Evolutionary conservation across 2,797 vertebrate genomes (phyloP).

Genomic region (Falco naumanni): DNA sequence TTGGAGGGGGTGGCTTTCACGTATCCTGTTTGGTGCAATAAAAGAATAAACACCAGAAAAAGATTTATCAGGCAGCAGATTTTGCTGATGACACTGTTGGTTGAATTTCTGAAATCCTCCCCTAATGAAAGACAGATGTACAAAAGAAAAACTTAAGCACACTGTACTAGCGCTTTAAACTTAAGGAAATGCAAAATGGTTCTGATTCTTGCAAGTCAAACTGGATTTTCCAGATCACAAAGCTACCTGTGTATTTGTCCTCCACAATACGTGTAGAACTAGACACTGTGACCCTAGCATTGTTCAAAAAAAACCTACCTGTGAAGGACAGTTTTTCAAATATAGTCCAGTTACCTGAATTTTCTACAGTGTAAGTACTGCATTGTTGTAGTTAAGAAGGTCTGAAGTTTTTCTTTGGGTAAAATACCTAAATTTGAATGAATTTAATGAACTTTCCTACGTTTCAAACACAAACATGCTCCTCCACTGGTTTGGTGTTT

Average conservation of each 20-base stretch:
- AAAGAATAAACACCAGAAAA: conserved; percentile 40
- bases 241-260: neutral
- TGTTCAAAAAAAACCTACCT: neutral
- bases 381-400: neutral
- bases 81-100: conserved; percentile 57
- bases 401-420: neutral
- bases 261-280: neutral
- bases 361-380: neutral
- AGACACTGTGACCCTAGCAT: neutral
- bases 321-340: neutral
- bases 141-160: conserved; percentile 68
- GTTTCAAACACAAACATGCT: neutral
- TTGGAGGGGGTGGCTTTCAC: neutral
- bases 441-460: neutral
- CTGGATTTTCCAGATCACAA: neutral
- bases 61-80: conserved; percentile 51
- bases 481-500: neutral
- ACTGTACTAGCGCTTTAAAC: conserved; percentile 56
- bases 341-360: neutral
- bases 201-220: conserved; percentile 14
- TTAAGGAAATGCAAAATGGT: conserved; percentile 43
- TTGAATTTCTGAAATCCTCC: conserved; percentile 74
- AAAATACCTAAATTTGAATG: neutral
- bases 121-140: conserved; percentile 82
- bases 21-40: conserved; percentile 26